A percentile compares a stretch with the other conserved stretches of the same genome.
Evolutionary conservation across 2,888 invertebrate genomes (phyloP).

Genomic region (Scaptomyza flava): DNA sequence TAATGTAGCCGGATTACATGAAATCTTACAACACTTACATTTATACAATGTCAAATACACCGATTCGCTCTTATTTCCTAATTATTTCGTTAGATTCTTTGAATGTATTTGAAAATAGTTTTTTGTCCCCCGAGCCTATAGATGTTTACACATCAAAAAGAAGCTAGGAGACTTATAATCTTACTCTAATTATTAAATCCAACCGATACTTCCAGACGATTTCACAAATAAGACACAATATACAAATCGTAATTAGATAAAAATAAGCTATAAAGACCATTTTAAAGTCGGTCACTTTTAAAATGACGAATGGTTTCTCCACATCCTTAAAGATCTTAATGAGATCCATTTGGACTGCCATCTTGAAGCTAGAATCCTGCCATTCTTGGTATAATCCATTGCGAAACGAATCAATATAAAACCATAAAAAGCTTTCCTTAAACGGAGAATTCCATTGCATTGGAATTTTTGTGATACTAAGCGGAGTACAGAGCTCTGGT

Average conservation of each 20-base stretch:
- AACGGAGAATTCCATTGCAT: conserved; percentile 58
- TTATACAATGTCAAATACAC: no score
- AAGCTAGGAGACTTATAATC: no score
- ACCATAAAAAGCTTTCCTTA: conserved; percentile 5
- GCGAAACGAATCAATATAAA: neutral
- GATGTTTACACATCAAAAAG: no score
- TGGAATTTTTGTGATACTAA: conserved; percentile 27
- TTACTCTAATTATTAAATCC: neutral
- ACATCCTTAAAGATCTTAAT: conserved; percentile 12
- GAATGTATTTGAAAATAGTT: no score
- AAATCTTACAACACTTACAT: no score
- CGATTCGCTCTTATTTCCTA: no score
- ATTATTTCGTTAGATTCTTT: no score
- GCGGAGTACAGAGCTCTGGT: conserved; percentile 40
- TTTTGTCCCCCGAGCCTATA: no score
- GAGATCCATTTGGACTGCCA: conserved; percentile 1
- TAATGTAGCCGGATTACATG: no score
- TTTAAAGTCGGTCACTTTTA: conserved; percentile 16
- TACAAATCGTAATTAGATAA: neutral
- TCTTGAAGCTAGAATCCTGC: neutral
- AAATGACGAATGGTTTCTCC: neutral
- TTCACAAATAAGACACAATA: conserved; percentile 34
- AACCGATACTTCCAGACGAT: conserved; percentile 31
- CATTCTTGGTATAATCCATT: conserved; percentile 15
- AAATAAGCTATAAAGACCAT: neutral